A percentile compares a stretch with the other conserved stretches of the same genome.
These are phyloP conservation scores for Chironomus tepperi DNA, from an alignment of 1,140 invertebrate species.

Conservation along the genomic window DNA sequence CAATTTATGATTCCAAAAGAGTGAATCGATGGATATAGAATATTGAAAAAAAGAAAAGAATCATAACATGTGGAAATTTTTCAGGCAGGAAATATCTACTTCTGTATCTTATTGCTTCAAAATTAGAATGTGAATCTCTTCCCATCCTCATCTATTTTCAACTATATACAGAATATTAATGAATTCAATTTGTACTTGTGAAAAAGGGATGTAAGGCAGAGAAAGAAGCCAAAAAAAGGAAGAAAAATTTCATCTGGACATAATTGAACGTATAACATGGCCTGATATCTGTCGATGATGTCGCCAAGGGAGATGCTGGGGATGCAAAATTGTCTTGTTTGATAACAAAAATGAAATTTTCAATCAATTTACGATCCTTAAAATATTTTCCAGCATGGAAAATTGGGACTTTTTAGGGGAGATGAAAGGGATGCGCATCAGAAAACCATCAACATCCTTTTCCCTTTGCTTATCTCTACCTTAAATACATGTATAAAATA, in stretches of 20 bases:
- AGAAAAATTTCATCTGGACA: background rate
- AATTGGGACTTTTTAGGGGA: background rate
- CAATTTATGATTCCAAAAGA: slow-evolving; percentile 17
- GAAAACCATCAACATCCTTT: slow-evolving; percentile 11
- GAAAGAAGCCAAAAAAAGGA: background rate
- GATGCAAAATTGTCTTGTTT: background rate
- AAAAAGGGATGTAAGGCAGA: background rate
- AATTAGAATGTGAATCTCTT: background rate
- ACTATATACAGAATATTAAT: slow-evolving; percentile 1
- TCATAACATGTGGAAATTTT: too few relatives aligned
- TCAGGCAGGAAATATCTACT: background rate
- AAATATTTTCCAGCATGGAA: background rate
- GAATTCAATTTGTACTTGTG: background rate
- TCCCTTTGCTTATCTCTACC: too few relatives aligned
- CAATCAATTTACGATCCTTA: slow-evolving; percentile 19
- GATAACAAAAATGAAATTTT: slow-evolving; percentile 13
- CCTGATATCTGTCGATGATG: background rate
- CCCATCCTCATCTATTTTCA: background rate
- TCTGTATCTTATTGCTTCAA: background rate
- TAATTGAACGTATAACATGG: background rate
- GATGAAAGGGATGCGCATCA: slow-evolving; percentile 7
- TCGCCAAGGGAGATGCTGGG: background rate
- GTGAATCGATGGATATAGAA: background rate
- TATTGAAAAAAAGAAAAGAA: background rate
- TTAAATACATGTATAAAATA: too few relatives aligned